Conservation (phyloP, 1,140 invertebrate genomes). For the Tetramorium alpestre region DNA sequence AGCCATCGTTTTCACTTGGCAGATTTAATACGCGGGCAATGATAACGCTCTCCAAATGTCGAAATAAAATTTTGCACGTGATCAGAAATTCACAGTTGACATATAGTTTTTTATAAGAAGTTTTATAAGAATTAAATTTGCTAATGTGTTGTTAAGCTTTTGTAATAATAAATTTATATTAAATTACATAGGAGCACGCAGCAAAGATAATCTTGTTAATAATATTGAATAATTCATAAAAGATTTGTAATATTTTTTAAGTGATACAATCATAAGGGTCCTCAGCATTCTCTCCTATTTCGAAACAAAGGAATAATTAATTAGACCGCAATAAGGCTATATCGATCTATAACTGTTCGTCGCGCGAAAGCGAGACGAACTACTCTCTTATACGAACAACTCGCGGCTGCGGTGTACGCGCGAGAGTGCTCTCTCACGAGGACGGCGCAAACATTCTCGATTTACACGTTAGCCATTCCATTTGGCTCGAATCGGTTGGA, state of each 20-base stretch:
- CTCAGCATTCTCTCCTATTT: background rate
- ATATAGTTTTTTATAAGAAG: background rate
- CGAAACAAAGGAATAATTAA: conserved; percentile 15
- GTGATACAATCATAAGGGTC: background rate
- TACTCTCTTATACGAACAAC: conserved; percentile 48
- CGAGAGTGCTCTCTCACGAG: conserved; percentile 56
- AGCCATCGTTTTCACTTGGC: background rate
- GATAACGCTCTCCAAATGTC: background rate
- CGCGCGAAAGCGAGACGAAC: conserved; percentile 45
- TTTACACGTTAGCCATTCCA: conserved; percentile 80
- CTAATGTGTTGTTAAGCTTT: background rate
- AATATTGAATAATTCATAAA: background rate
- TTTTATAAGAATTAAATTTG: background rate
- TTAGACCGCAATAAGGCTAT: background rate
- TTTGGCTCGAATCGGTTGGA: conserved; percentile 76
- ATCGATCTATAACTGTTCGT: background rate
- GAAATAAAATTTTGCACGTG: background rate
- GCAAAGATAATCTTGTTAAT: background rate
- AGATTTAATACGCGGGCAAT: background rate
- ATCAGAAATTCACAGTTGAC: background rate
- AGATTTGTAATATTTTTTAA: background rate
- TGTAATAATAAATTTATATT: background rate
- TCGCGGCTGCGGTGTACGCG: conserved; percentile 50
- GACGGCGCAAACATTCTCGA: conserved; percentile 77
- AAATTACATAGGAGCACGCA: background rate